Percentiles rank a stretch among this genome's conserved stretches.
These are phyloP conservation scores for Drosophila ficusphila DNA, from an alignment of 1,140 invertebrate genomes.

Conservation along the genomic window DNA sequence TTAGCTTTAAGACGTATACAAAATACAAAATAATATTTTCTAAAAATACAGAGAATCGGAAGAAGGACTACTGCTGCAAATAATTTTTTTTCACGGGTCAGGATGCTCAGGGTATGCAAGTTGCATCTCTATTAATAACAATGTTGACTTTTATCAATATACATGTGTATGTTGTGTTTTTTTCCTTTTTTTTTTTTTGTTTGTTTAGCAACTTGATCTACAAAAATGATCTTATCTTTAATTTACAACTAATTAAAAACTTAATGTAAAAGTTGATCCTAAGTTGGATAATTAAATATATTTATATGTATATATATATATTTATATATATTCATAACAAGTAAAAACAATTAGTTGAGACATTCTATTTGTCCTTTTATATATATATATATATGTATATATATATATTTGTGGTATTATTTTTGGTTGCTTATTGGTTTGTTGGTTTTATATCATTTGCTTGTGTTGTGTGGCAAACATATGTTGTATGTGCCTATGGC, in stretches of 20 bases:
- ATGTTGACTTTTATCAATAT: conserved; percentile 5
- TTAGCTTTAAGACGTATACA: not conserved
- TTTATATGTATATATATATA: conserved; percentile 32
- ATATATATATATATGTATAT: not conserved
- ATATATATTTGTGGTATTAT: not conserved
- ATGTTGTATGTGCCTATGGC: not conserved
- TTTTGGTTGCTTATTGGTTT: conserved; percentile 20
- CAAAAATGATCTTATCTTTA: conserved; percentile 60
- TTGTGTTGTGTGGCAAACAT: not conserved
- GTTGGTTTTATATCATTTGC: not conserved
- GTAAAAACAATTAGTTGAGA: conserved; percentile 41
- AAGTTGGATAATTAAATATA: conserved; percentile 33
- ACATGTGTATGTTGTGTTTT: no score
- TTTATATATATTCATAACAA: conserved; percentile 24
- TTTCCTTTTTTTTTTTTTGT: no score
- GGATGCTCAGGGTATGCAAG: conserved; percentile 38
- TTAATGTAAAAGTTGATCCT: conserved; percentile 57
- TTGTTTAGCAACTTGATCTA: conserved; percentile 36
- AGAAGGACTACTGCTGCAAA: not conserved
- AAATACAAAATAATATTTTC: not conserved
- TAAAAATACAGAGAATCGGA: conserved; percentile 6
- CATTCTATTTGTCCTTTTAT: conserved; percentile 17
- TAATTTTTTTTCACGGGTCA: conserved; percentile 13
- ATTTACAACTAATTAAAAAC: conserved; percentile 70
- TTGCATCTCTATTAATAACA: conserved; percentile 7